phyloP scores from a whole-genome alignment of 2,888 invertebrate species.

The Cactoblastis cactorum region DNA sequence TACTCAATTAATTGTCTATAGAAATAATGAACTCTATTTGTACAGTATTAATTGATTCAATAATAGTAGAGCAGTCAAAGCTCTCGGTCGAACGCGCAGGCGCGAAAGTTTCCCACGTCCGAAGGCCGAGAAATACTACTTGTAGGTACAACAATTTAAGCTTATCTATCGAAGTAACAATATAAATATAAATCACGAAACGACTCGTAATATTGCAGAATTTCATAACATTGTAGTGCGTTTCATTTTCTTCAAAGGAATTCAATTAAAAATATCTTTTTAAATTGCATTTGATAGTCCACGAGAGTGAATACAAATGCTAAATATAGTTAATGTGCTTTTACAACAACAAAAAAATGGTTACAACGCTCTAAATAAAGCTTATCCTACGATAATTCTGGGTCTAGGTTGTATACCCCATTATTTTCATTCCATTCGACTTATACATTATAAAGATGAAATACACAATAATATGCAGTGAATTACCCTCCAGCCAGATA shows the following conservation, averaged over 20 bases:
- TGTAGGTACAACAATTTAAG: slow-evolving; percentile 23
- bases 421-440: slow-evolving; percentile 4
- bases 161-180: slow-evolving; percentile 24
- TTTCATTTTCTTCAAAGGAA: not conserved
- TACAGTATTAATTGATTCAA: slow-evolving; percentile 24
- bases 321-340: too few relatives aligned
- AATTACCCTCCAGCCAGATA: not conserved
- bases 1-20: slow-evolving; percentile 20
- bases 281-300: too few relatives aligned
- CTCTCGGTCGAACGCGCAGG: slow-evolving; percentile 29
- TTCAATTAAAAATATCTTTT: too few relatives aligned
- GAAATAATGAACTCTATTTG: slow-evolving; percentile 28
- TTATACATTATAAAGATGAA: not conserved
- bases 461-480: not conserved
- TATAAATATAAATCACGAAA: slow-evolving; percentile 11
- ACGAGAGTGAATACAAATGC: too few relatives aligned
- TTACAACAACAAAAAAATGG: too few relatives aligned
- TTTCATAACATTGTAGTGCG: not conserved
- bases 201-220: not conserved
- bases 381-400: not conserved
- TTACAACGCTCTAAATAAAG: not conserved
- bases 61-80: too few relatives aligned
- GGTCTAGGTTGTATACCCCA: not conserved
- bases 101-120: slow-evolving; percentile 52
- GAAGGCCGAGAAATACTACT: slow-evolving; percentile 22